A percentile compares a stretch with the other conserved stretches of the same genome.
Evolutionary conservation across 2,888 invertebrate species (phyloP).

Genomic region (Leptinotarsa peninsularis): DNA sequence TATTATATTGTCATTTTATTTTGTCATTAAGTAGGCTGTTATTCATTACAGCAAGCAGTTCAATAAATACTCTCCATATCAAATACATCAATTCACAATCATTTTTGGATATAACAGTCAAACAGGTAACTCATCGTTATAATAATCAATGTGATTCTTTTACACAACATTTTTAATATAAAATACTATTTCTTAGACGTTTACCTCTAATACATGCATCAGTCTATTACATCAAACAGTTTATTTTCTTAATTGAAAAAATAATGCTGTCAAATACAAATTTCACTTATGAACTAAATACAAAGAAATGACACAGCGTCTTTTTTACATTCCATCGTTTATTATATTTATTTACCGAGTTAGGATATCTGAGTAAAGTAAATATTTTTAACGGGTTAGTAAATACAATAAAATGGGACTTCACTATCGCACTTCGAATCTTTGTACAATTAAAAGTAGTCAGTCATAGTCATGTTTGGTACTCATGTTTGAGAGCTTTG

Average conservation of each 20-base stretch:
- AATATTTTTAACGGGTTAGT: not conserved
- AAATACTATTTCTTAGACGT: slow-evolving; percentile 44
- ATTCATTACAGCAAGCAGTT: slow-evolving; percentile 31
- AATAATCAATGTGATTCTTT: slow-evolving; percentile 52
- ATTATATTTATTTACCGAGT: slow-evolving; percentile 11
- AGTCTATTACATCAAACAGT: slow-evolving; percentile 39
- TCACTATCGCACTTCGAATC: slow-evolving; percentile 6
- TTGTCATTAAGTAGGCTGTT: slow-evolving; percentile 35
- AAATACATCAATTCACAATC: slow-evolving; percentile 33
- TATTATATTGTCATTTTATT: slow-evolving; percentile 29
- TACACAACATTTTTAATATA: slow-evolving; percentile 49
- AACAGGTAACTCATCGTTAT: slow-evolving; percentile 37
- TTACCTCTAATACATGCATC: slow-evolving; percentile 36
- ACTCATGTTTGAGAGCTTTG: slow-evolving; percentile 1
- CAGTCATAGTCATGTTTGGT: slow-evolving; percentile 42
- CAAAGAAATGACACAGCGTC: slow-evolving; percentile 10
- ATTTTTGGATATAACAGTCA: slow-evolving; percentile 33
- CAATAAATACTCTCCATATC: slow-evolving; percentile 39
- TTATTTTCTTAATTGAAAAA: not conserved
- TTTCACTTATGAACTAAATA: slow-evolving; percentile 18
- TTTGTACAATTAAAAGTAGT: slow-evolving; percentile 33
- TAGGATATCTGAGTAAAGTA: not conserved
- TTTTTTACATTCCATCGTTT: slow-evolving; percentile 5
- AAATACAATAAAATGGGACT: slow-evolving; percentile 13
- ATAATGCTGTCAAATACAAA: slow-evolving; percentile 21